phyloP scores from a whole-genome alignment of 2,113 vertebrate genomes.

The Pluvianellus socialis region DNA sequence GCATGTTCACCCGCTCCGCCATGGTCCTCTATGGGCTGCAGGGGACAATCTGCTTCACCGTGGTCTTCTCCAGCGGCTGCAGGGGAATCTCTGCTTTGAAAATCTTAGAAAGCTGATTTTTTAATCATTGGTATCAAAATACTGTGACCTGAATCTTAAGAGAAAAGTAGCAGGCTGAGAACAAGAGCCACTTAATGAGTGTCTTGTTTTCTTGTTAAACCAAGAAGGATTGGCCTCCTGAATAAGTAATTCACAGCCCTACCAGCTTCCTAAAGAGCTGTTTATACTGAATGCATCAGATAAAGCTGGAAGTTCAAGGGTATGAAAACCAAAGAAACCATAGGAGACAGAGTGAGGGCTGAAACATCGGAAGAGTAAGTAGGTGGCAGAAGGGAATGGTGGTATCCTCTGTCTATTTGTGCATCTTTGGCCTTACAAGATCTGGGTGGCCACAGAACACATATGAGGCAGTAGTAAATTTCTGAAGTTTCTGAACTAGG shows the following conservation, averaged over 20 bases:
- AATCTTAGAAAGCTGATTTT: neutral
- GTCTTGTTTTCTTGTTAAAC: neutral
- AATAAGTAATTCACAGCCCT: neutral
- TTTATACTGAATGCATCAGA: neutral
- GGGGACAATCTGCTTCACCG: neutral
- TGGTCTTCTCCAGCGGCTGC: neutral
- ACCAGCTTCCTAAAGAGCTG: neutral
- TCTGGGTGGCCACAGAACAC: neutral
- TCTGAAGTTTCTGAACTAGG: neutral
- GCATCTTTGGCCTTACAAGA: neutral
- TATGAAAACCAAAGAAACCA: neutral
- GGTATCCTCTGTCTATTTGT: neutral
- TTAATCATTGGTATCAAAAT: neutral
- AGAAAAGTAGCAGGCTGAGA: neutral
- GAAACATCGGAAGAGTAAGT: neutral
- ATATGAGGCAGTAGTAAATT: neutral
- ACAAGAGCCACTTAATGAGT: neutral
- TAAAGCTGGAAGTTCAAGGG: neutral
- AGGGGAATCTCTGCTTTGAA: neutral
- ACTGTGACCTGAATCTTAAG: neutral
- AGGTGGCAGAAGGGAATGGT: neutral
- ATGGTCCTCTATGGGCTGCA: neutral
- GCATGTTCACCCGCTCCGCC: fast-evolving
- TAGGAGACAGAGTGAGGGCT: neutral
- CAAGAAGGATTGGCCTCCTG: neutral